Base-by-base conservation (phyloP, 2,888 invertebrate genomes). In the Sabellastarte sp. region DNA sequence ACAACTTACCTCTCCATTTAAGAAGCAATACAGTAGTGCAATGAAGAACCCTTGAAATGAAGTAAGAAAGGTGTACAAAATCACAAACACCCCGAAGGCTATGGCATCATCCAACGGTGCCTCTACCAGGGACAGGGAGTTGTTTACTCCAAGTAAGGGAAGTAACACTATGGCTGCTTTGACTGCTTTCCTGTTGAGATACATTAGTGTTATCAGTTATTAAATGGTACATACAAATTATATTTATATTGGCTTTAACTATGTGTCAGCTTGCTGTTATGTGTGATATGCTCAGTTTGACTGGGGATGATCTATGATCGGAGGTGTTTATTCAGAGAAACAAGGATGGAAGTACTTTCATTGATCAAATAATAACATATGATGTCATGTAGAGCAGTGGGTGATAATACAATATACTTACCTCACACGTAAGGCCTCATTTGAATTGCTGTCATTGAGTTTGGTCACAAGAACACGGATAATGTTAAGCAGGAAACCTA, bases 21-120 rank as follows among this genome's bases (percentile, higher is more conserved):
- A 79, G 74, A 86, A 86, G 67, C 86, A 86, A 73, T 86, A 86
- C 32, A 86, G 77, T 50, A 86, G 74, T 20, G 86, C 79, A 51
- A 86, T 84, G 77, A 86, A 82, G 66, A 86, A 80, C 20, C 86
- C 86, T 73, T 86, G 86, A 68, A 85, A 86, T 74, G 85, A 84
- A 56, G 83, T 81, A 60, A 86, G 79, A 73, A 86, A 83, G 58
- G 80, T 79, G 1, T 84, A 80, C 26, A 77, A 76, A 69, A 81
- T 84, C 1, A 80, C 80, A 80, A 81, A 85, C 10, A 84, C 72
- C 28, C 80, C 81, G 66, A 85, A 85, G 57, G 72, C 69, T 24
- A 77, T 70, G 60, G 76, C 64, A 32, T 73, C 71, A 24, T 71
- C 77, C 63, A 74, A 78, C 61, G 77, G 84, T 63, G 76, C 80